Evolutionary conservation across 2,888 invertebrate species (phyloP), one percentile per base, ranked within the genome.

Genomic region (Pterostichus madidus): DNA sequence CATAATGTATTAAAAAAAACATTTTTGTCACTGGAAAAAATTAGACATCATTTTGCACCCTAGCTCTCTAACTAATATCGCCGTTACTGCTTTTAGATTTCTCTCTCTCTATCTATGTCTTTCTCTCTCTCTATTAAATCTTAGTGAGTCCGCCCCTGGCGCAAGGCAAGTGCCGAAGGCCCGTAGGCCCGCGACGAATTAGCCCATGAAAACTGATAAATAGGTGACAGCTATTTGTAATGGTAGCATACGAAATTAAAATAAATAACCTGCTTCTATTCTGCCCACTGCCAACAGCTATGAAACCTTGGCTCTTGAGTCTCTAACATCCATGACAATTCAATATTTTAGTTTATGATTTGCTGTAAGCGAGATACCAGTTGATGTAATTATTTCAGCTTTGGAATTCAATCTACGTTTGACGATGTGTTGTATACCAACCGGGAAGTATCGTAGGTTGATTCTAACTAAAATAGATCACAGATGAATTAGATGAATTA

Each of bases 151-250:
- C 39, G 39, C 7, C 7, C 39, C 39, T 39, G 39, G 39, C 39
- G 24, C 3, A 3, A 24, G 24, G 1, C 39, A 8, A 39, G 39
- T 8, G 39, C 39, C 39, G 7, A 39, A 39, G 35, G 35, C 64
- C 64, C 64, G 13, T 64, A 7, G 64, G 71, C 80, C 68, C 80
- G 80, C 17, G 35, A 39, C 80, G 80, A 80, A 80, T 80, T 80
- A 80, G 80, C 68, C 80, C 80, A 80, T 80, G 73, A 71, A 80
- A 80, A 46, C 81, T 81, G 81, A 81, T 81, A 81, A 81, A 81
- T 81, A 81, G 81, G 81, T 81, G 81, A 81, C 81, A 75, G 81
- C 44, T 75, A 81, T 81, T 81, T 80, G 80, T 80, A 80, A 80
- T 80, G 80, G 80, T 80, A 80, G 80, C 80, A 71, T 71, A 80